Conservation (phyloP, 2,888 invertebrate species). For the Pemphredon lugubris region DNA sequence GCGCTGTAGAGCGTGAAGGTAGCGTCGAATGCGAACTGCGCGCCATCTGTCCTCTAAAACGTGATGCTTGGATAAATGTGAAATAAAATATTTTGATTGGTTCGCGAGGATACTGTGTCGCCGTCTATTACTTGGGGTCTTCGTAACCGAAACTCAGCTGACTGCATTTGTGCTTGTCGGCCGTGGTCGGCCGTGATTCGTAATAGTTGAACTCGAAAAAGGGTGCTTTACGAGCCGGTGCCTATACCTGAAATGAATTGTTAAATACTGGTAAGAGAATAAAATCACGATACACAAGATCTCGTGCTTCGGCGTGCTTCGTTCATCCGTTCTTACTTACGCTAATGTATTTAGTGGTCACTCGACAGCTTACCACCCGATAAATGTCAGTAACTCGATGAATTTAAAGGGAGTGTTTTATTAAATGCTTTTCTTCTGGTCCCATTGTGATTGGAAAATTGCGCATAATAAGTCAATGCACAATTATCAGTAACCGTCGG, state of each 20-base stretch:
- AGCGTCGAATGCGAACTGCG: too few relatives aligned
- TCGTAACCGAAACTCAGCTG: too few relatives aligned
- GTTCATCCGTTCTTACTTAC: constrained; percentile 10
- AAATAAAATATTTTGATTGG: too few relatives aligned
- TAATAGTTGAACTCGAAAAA: constrained; percentile 38
- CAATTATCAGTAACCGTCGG: constrained; percentile 37
- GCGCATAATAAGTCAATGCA: constrained; percentile 13
- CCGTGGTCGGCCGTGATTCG: too few relatives aligned
- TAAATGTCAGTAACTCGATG: constrained; percentile 35
- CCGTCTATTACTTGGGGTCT: too few relatives aligned
- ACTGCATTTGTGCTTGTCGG: too few relatives aligned
- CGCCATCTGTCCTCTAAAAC: too few relatives aligned
- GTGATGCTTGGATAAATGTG: too few relatives aligned
- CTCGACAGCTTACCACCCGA: constrained; percentile 29
- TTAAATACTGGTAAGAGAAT: constrained; percentile 59
- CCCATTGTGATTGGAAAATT: constrained; percentile 1
- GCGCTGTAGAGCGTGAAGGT: too few relatives aligned
- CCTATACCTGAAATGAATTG: constrained; percentile 57
- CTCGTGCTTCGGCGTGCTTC: constrained; percentile 19
- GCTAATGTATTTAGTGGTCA: constrained; percentile 40
- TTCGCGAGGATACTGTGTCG: too few relatives aligned
- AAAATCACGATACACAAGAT: constrained; percentile 7
- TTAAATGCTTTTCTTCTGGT: constrained; percentile 21
- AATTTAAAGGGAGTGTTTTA: constrained; percentile 26
- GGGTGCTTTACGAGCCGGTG: constrained; percentile 52